A percentile compares a stretch with the other conserved stretches of the same genome.
phyloP scores from a whole-genome alignment of 2,113 vertebrate genomes.

The Rhadina sibilatrix region DNA sequence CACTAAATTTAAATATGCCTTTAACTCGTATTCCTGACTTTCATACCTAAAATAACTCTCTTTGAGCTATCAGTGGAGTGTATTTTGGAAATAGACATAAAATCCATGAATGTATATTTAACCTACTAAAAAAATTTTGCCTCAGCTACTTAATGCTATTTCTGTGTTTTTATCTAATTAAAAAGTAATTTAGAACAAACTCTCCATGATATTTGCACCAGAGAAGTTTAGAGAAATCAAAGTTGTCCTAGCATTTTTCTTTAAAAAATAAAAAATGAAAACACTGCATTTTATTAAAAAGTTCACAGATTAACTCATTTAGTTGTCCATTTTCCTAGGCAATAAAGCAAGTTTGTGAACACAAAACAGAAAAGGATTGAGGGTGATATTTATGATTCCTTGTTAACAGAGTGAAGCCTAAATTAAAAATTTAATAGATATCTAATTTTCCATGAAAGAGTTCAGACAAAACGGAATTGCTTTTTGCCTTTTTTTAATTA shows the following conservation, averaged over 20 bases:
- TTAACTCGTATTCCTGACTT: neutral
- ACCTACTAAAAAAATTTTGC: neutral
- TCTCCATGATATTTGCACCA: neutral
- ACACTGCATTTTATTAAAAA: neutral
- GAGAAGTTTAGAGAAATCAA: neutral
- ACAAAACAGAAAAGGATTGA: neutral
- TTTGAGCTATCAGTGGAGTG: neutral
- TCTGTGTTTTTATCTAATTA: neutral
- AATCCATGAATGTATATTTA: neutral
- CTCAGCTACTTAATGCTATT: accelerated
- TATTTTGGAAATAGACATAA: neutral
- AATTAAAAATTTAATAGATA: neutral
- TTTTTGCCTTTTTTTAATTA: neutral
- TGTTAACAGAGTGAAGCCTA: neutral
- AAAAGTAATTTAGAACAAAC: neutral
- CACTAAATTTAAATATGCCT: neutral
- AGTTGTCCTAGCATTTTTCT: neutral
- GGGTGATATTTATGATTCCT: neutral
- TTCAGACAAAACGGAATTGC: neutral
- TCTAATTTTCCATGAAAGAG: neutral
- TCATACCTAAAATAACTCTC: neutral
- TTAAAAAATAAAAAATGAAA: neutral
- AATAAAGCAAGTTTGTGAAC: neutral
- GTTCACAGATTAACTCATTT: neutral
- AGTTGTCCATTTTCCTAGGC: accelerated